These are phyloP conservation scores for Cliona cf. orientalis DNA, from an alignment of 37 sponge, comb jelly and placozoan species.

Conservation along the genomic window DNA sequence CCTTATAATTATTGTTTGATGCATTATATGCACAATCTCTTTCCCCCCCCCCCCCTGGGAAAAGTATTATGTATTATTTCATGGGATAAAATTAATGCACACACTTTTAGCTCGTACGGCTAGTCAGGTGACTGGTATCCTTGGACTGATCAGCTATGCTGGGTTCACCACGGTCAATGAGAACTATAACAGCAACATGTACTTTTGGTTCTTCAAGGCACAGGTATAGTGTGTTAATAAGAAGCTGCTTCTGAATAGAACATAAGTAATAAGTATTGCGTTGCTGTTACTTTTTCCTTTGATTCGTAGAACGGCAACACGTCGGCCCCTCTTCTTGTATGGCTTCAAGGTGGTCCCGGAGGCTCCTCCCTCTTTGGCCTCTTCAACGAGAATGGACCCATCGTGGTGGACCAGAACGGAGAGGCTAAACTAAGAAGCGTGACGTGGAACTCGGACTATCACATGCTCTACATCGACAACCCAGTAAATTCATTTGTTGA, in stretches of 20 bases:
- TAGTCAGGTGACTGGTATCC: slow-evolving; percentile 48
- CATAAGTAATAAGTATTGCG: background rate
- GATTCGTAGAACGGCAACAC: slow-evolving; percentile 14
- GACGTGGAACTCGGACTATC: slow-evolving; percentile 79
- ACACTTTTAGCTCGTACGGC: slow-evolving; percentile 42
- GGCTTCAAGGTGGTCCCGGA: slow-evolving; percentile 96
- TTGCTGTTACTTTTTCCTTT: background rate
- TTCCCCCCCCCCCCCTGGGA: too few species aligned
- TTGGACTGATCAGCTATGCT: slow-evolving; percentile 41
- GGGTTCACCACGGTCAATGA: slow-evolving; percentile 87
- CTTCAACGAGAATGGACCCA: slow-evolving; percentile 89
- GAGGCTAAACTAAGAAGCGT: slow-evolving; percentile 40
- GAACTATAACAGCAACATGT: slow-evolving; percentile 77
- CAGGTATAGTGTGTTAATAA: slow-evolving; percentile 29
- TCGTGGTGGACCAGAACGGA: slow-evolving; percentile 57
- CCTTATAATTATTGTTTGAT: background rate
- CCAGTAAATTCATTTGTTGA: slow-evolving; percentile 58
- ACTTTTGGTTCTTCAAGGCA: slow-evolving; percentile 93
- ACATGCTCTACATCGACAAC: slow-evolving; percentile 91
- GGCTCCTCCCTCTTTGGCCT: slow-evolving; percentile 89
- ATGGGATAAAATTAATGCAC: background rate
- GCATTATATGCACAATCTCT: slow-evolving; percentile 4
- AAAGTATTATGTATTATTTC: too few species aligned
- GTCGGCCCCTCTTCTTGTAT: slow-evolving; percentile 76
- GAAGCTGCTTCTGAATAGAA: background rate